phyloP scores from a whole-genome alignment of 2,113 vertebrate species.

The Trichechus manatus region DNA sequence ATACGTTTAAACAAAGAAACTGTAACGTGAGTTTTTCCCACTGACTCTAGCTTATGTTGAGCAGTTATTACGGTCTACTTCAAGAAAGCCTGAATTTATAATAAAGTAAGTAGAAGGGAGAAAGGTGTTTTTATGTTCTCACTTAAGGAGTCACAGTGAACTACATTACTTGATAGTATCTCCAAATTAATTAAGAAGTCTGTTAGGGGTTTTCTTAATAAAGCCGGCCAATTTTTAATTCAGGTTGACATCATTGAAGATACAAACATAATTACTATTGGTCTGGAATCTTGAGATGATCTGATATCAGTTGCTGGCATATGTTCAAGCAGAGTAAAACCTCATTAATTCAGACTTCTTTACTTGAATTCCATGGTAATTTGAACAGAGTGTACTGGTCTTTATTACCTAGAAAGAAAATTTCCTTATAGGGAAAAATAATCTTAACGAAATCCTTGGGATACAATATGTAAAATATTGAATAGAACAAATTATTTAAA shows the following conservation, averaged over 20 bases:
- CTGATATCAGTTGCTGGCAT: conserved; percentile 57
- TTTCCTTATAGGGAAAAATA: not conserved
- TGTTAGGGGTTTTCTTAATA: conserved; percentile 43
- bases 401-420: conserved; percentile 29
- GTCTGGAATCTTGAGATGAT: conserved; percentile 58
- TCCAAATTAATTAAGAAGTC: conserved; percentile 73
- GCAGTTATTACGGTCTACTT: conserved; percentile 22
- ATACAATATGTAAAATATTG: not conserved
- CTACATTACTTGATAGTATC: conserved; percentile 68
- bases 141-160: conserved; percentile 48
- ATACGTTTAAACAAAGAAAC: not conserved
- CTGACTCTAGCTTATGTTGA: not conserved
- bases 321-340: not conserved
- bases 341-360: conserved; percentile 71
- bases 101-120: conserved; percentile 34
- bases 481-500: not conserved
- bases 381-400: conserved; percentile 13
- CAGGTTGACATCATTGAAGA: conserved; percentile 48
- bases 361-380: conserved; percentile 59
- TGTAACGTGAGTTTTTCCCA: not conserved
- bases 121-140: conserved; percentile 23
- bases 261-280: conserved; percentile 18
- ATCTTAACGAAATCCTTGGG: not conserved
- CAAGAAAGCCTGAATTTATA: conserved; percentile 34
- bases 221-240: conserved; percentile 61